These are phyloP conservation scores for Lepisosteus osseus DNA, from an alignment of 2,113 vertebrate species.

Conservation along the genomic window DNA sequence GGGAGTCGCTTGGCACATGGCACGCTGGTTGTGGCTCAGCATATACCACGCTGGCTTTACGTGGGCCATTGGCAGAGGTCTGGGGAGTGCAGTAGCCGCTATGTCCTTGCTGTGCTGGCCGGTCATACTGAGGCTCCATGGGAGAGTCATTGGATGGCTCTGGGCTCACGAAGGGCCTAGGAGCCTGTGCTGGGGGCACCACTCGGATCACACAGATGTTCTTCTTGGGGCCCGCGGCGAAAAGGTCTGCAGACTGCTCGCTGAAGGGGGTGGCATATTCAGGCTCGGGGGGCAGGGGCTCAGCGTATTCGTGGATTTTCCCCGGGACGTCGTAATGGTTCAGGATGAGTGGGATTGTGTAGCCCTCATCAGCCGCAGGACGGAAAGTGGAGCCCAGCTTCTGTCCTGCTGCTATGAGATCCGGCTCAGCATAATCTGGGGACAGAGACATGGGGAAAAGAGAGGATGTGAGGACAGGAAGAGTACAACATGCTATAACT, in stretches of 20 bases:
- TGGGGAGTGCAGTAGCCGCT: constrained; percentile 60
- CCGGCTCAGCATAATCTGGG: constrained; percentile 75
- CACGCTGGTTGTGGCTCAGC: constrained; percentile 37
- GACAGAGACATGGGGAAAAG: constrained; percentile 4
- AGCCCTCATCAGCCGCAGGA: constrained; percentile 61
- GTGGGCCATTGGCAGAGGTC: constrained; percentile 3
- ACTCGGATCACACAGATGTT: neutral
- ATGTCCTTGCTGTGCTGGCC: constrained; percentile 51
- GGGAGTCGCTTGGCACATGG: constrained; percentile 21
- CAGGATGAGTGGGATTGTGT: constrained; percentile 68
- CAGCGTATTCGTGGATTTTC: constrained; percentile 67
- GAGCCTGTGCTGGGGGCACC: neutral
- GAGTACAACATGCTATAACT: neutral
- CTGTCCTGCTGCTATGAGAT: constrained; percentile 52
- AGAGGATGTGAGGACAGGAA: neutral
- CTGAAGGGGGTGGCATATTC: constrained; percentile 79
- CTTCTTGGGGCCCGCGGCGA: neutral
- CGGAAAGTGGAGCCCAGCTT: constrained; percentile 72
- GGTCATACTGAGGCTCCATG: constrained; percentile 54
- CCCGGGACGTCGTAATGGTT: constrained; percentile 72
- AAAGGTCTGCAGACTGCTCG: constrained; percentile 46
- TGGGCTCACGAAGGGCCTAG: neutral
- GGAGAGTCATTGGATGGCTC: neutral
- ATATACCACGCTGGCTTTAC: constrained; percentile 34
- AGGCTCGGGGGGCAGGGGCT: constrained; percentile 71